Evolutionary conservation across 2,113 vertebrate genomes (phyloP), one percentile per base, ranked within the genome.

Genomic region (Alethe castanea): DNA sequence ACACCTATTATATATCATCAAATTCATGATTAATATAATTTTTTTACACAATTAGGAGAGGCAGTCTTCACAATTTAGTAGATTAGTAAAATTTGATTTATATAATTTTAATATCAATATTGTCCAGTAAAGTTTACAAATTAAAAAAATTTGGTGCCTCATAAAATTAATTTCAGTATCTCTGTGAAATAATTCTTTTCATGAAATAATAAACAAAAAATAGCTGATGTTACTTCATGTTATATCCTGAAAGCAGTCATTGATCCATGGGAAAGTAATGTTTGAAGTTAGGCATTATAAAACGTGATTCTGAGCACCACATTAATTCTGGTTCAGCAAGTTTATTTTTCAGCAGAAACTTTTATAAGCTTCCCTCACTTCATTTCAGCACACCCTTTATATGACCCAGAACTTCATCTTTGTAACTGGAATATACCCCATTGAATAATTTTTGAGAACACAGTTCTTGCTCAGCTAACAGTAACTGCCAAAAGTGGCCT

Each of bases 301-400:
- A 56, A 0, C 3, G 22, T 93, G 31, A 26, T 89, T 91, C 35
- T 88, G 71, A 94, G 56, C 16, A 88, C 56, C 23, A 59, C 53
- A 62, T 89, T 85, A 91, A 72, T 50, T 92, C 20, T 66, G 82
- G 36, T 94, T 95, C 84, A 94, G 18, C 76, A 92, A 81, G 59
- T 90, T 89, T 95, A 90, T 87, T 95, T 96, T 94, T 95, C 67
- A 91, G 33, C 66, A 78, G 54, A 62, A 87, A 74, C 31, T 88
- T 88, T 69, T 62, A 38, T n/a, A 52, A 53, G 64, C 31, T 73
- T 87, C 69, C 35, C 42, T 81, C 60, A 44, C 22, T 73, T 66
- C 44, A 91, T 92, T 95, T 86, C 67, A 84, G 35, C 25, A 56
- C 53, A 53, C 33, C 36, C n/a, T 94, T 90, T 69, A 84, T 64